phyloP scores from a whole-genome alignment of 2,888 invertebrate species.

The Ichneumoninae sp. region DNA sequence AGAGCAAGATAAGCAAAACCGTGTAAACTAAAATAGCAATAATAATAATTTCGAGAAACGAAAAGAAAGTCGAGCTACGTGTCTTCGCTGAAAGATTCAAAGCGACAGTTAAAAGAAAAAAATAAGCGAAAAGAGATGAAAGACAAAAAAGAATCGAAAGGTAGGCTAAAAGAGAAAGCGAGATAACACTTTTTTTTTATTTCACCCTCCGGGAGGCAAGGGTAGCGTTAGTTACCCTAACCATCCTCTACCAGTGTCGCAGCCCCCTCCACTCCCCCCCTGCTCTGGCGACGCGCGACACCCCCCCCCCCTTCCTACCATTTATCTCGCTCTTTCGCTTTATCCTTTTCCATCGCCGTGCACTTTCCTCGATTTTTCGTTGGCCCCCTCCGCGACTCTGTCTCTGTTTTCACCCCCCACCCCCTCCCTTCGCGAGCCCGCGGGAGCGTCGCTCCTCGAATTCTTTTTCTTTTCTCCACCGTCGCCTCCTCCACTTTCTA shows the following conservation, averaged over 20 bases:
- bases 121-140: neutral
- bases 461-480: conserved; percentile 66
- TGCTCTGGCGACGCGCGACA: conserved; percentile 22
- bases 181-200: conserved; percentile 25
- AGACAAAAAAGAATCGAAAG: neutral
- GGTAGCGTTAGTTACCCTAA: conserved; percentile 59
- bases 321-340: conserved; percentile 37
- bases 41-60: conserved; percentile 21
- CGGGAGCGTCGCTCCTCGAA: conserved; percentile 46
- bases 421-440: conserved; percentile 21
- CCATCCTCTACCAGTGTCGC: conserved; percentile 43
- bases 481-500: conserved; percentile 73
- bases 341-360: conserved; percentile 27
- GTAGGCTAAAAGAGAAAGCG: conserved; percentile 14
- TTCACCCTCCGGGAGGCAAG: conserved; percentile 10
- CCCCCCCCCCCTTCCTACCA: conserved; percentile 27
- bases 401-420: conserved; percentile 33
- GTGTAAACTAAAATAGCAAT: neutral
- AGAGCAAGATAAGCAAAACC: neutral
- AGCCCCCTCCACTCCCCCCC: conserved; percentile 20
- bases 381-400: conserved; percentile 17
- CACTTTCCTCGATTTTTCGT: conserved; percentile 55
- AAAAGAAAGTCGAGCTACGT: conserved; percentile 23
- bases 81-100: neutral
- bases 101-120: conserved; percentile 5